Percentiles rank a stretch among this genome's conserved stretches.
phyloP scores from a whole-genome alignment of 2,113 vertebrate genomes.

The Micromys minutus region DNA sequence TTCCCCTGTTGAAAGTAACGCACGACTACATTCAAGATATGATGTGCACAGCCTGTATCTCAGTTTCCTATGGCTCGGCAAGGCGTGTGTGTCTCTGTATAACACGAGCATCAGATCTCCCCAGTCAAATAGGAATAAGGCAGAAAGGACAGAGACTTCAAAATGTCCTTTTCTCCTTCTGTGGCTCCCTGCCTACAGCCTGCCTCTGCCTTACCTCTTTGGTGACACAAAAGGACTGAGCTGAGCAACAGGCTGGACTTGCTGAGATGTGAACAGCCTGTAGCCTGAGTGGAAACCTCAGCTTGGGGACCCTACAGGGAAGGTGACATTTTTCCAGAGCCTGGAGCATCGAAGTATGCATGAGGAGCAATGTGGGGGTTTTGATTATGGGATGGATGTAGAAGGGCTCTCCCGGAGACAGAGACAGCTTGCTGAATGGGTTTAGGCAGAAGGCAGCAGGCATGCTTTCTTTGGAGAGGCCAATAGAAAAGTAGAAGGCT shows the following conservation, averaged over 20 bases:
- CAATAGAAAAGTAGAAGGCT: background rate
- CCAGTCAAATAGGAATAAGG: background rate
- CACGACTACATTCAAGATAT: background rate
- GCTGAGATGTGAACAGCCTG: no score
- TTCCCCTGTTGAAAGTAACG: background rate
- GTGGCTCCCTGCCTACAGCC: background rate
- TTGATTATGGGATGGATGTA: fast-evolving
- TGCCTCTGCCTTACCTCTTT: background rate
- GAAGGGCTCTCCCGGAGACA: background rate
- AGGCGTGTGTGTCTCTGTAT: background rate
- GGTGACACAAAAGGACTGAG: background rate
- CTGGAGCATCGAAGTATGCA: fast-evolving
- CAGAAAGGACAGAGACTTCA: background rate
- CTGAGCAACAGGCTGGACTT: background rate
- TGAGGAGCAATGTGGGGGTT: background rate
- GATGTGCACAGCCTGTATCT: background rate
- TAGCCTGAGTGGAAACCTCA: background rate
- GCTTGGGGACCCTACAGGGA: background rate
- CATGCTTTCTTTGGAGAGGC: background rate
- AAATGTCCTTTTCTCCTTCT: background rate
- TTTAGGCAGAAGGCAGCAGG: background rate
- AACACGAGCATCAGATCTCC: background rate
- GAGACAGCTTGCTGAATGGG: background rate
- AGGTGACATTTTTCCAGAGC: background rate
- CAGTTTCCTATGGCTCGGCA: background rate